phyloP scores from a whole-genome alignment of 2,888 invertebrate species.

The Diplolepis rosae region DNA sequence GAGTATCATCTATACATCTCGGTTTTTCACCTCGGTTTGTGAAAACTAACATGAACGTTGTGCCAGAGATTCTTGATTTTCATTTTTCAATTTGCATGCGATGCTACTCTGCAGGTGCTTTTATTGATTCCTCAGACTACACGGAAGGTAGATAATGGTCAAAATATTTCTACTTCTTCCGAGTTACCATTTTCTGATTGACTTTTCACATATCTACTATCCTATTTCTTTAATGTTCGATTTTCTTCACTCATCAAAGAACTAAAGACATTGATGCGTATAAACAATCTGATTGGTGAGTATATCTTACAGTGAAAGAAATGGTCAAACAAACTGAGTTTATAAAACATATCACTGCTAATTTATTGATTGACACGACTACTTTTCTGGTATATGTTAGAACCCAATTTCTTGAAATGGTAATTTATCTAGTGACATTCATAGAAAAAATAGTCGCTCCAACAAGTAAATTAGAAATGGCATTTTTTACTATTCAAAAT shows the following conservation, averaged over 20 bases:
- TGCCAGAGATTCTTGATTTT: background rate
- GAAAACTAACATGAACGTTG: background rate
- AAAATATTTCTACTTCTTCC: background rate
- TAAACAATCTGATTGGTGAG: background rate
- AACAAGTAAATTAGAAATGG: too few relatives aligned
- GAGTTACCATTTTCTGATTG: background rate
- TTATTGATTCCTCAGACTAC: slow-evolving; percentile 16
- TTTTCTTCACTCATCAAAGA: background rate
- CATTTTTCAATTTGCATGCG: background rate
- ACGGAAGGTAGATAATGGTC: background rate
- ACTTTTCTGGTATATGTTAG: too few relatives aligned
- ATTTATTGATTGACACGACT: too few relatives aligned
- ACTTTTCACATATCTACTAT: too few relatives aligned
- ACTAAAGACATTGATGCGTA: slow-evolving; percentile 1
- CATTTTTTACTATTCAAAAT: too few relatives aligned
- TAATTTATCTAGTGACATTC: too few relatives aligned
- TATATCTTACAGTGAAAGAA: too few relatives aligned
- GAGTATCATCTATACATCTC: slow-evolving; percentile 20
- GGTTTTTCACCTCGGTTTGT: background rate
- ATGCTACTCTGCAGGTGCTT: background rate
- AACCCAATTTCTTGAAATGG: too few relatives aligned
- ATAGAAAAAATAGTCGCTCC: too few relatives aligned
- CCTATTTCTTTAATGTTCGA: background rate
- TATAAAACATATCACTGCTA: too few relatives aligned
- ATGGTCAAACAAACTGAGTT: too few relatives aligned